These are phyloP conservation scores for Notechis scutatus DNA, from an alignment of 2,113 vertebrate genomes.

Conservation along the genomic window DNA sequence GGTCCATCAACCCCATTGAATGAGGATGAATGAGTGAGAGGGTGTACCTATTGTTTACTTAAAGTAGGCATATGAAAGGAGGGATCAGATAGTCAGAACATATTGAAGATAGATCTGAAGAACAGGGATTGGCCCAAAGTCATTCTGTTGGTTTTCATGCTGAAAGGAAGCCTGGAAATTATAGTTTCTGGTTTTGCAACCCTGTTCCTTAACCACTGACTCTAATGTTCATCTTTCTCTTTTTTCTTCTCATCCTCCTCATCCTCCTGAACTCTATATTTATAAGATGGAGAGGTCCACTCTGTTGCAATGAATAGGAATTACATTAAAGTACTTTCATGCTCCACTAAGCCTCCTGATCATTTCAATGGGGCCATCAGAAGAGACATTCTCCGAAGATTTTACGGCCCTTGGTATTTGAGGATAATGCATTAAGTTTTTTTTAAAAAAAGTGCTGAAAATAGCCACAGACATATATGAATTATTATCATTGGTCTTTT, in stretches of 20 bases:
- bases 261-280: background rate
- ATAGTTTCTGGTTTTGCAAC: background rate
- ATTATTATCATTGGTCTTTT: constrained; percentile 7
- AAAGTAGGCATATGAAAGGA: background rate
- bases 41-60: background rate
- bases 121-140: background rate
- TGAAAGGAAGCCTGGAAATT: background rate
- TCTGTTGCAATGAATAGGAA: background rate
- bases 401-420: background rate
- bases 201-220: background rate
- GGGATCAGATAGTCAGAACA: background rate
- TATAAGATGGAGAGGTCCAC: background rate
- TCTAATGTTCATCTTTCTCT: background rate
- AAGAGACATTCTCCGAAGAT: background rate
- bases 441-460: background rate
- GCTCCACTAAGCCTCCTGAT: background rate
- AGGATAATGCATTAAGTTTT: background rate
- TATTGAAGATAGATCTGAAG: background rate
- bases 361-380: background rate
- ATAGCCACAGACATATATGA: background rate
- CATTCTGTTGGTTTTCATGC: background rate
- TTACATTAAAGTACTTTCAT: background rate
- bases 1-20: background rate
- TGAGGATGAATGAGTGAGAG: background rate
- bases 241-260: background rate